phyloP scores from a whole-genome alignment of 2,888 invertebrate species.

The Lysandra bellargus region DNA sequence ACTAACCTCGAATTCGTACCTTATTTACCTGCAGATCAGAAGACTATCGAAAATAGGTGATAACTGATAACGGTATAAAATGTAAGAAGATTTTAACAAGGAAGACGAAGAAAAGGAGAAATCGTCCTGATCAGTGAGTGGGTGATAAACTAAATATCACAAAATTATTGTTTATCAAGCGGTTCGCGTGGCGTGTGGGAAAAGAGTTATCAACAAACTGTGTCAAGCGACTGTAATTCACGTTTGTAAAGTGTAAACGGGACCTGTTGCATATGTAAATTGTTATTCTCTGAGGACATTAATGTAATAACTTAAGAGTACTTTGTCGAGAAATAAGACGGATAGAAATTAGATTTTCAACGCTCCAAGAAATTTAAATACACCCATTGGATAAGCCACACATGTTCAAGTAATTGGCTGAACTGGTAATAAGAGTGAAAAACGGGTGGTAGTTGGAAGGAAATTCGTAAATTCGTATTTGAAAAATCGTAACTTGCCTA shows the following conservation, averaged over 20 bases:
- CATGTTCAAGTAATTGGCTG: not conserved
- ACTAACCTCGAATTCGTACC: no score
- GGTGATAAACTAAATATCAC: not conserved
- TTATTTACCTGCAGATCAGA: no score
- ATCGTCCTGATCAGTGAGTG: not conserved
- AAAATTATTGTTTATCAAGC: not conserved
- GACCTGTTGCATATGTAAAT: conserved; percentile 2
- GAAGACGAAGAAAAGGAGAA: no score
- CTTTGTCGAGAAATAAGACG: not conserved
- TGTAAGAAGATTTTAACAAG: no score
- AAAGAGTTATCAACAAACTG: not conserved
- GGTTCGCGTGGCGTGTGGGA: not conserved
- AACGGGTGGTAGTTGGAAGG: not conserved
- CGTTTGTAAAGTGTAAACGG: not conserved
- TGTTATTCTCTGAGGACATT: not conserved
- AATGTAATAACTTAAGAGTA: not conserved
- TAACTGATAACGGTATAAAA: no score
- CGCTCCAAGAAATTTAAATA: not conserved
- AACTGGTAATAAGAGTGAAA: not conserved
- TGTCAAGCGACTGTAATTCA: not conserved
- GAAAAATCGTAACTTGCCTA: not conserved
- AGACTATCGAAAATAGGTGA: no score
- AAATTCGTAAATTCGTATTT: not conserved
- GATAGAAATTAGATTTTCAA: not conserved
- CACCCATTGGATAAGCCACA: not conserved